A percentile compares a stretch with the other conserved stretches of the same genome.
phyloP scores from a whole-genome alignment of 2,888 invertebrate species.

The Amphipoea oculea region DNA sequence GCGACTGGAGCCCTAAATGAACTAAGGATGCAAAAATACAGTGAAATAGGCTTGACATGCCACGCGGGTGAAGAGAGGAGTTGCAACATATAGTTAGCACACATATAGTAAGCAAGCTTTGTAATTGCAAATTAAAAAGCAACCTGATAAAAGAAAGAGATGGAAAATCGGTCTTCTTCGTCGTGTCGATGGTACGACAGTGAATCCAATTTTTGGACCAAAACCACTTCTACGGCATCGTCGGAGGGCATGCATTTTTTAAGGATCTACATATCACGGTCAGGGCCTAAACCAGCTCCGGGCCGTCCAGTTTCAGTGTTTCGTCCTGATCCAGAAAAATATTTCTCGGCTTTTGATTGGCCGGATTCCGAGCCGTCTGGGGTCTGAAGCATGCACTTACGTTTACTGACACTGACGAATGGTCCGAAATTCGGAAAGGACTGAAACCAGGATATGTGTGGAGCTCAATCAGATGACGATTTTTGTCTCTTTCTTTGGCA shows the following conservation, averaged over 20 bases:
- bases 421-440: background rate
- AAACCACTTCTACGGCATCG: background rate
- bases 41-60: constrained; percentile 61
- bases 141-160: constrained; percentile 13
- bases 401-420: background rate
- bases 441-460: background rate
- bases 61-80: constrained; percentile 47
- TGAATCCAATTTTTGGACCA: background rate
- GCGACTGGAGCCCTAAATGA: constrained; percentile 43
- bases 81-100: constrained; percentile 59
- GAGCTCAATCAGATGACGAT: background rate
- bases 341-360: background rate
- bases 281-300: background rate
- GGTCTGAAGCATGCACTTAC: constrained; percentile 5
- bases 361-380: background rate
- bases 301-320: background rate
- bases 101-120: constrained; percentile 58
- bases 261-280: background rate
- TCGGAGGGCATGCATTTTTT: background rate
- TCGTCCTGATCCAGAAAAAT: background rate
- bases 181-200: background rate
- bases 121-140: constrained; percentile 44
- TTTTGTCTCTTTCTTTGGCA: constrained; percentile 16
- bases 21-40: constrained; percentile 60
- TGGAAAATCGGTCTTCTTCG: background rate